phyloP scores from a whole-genome alignment of 2,113 vertebrate genomes.

The Myanophis thanlyinensis region DNA sequence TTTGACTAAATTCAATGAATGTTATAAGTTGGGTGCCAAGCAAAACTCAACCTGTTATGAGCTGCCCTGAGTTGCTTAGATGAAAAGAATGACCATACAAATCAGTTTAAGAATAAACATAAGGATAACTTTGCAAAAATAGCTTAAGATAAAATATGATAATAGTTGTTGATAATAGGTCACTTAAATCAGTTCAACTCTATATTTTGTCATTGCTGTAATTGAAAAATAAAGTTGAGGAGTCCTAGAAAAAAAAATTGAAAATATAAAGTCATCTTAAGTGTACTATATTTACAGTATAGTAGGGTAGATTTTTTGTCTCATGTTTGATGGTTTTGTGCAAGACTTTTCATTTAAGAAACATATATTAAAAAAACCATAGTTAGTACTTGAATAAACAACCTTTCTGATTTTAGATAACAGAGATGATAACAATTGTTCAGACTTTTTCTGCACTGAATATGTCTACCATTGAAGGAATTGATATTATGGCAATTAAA shows the following conservation, averaged over 20 bases:
- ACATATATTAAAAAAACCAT: background rate
- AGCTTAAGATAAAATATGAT: background rate
- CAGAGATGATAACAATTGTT: constrained; percentile 74
- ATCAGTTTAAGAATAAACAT: background rate
- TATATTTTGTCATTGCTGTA: background rate
- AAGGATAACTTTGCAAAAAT: background rate
- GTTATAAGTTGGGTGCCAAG: background rate
- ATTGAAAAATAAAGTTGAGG: background rate
- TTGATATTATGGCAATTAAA: constrained; percentile 76
- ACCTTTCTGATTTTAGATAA: constrained; percentile 73
- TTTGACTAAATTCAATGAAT: background rate
- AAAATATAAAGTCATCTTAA: background rate
- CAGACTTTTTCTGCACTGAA: constrained; percentile 72
- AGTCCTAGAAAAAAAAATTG: background rate
- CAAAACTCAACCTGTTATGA: background rate
- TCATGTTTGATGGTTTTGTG: background rate
- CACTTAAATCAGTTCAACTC: background rate
- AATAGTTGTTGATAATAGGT: background rate
- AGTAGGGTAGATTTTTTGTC: background rate
- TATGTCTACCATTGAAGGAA: constrained; percentile 79
- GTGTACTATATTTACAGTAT: background rate
- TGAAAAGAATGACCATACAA: background rate
- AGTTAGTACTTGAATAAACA: background rate
- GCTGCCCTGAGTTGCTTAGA: background rate
- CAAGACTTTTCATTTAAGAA: background rate